Conservation (phyloP, 1,140 invertebrate genomes). For the Dendrolimus punctatus region DNA sequence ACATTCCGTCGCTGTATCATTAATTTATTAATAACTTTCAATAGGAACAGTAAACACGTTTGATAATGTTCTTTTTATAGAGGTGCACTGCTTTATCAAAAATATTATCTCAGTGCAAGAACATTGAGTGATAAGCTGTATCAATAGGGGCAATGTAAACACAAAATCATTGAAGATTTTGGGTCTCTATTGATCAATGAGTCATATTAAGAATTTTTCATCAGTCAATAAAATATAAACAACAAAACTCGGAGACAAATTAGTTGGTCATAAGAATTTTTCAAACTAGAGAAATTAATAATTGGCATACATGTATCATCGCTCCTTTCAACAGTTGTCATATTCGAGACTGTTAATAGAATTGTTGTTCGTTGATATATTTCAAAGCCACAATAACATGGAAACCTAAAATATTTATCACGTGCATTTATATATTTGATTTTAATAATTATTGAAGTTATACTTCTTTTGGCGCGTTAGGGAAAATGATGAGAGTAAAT, state of each 20-base stretch:
- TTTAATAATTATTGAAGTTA: too few relatives aligned
- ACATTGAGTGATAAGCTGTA: constrained; percentile 2
- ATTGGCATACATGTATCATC: constrained; percentile 6
- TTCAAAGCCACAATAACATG: background rate
- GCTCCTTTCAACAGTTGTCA: constrained; percentile 8
- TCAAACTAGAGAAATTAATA: background rate
- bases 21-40: background rate
- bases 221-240: too few relatives aligned
- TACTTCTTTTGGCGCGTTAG: too few relatives aligned
- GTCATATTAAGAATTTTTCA: too few relatives aligned
- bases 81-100: background rate
- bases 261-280: too few relatives aligned
- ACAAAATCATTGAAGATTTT: too few relatives aligned
- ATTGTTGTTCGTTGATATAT: constrained; percentile 9
- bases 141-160: too few relatives aligned
- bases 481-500: too few relatives aligned
- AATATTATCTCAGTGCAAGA: constrained; percentile 1
- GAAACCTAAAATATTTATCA: too few relatives aligned
- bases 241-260: too few relatives aligned
- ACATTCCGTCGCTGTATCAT: constrained; percentile 11
- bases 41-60: background rate
- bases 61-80: background rate
- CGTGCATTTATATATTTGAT: too few relatives aligned
- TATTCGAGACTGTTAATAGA: constrained; percentile 11
- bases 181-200: too few relatives aligned